Conservation (phyloP, 2,797 vertebrate genomes). For the Pangasius djambal region DNA sequence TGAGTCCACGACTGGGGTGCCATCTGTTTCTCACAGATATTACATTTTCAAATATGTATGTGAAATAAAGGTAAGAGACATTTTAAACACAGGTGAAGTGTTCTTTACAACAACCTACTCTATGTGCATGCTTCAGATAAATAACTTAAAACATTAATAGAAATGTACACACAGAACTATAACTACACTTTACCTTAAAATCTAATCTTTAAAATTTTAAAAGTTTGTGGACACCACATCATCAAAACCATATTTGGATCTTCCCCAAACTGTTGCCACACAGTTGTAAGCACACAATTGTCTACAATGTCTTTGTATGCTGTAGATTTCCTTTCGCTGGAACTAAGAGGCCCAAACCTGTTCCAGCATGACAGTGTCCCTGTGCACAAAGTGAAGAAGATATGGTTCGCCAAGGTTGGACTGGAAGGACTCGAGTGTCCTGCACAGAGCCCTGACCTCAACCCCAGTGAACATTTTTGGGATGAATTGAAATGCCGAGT, state of each 20-base stretch:
- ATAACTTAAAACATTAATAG: not conserved
- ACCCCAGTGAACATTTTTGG: not conserved
- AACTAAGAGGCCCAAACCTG: not conserved
- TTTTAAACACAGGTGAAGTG: not conserved
- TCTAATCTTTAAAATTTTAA: not conserved
- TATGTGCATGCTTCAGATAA: not conserved
- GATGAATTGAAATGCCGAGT: not conserved
- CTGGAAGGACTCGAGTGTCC: not conserved
- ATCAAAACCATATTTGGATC: not conserved
- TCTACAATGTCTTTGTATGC: not conserved
- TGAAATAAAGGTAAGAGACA: not conserved
- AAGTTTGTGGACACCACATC: not conserved
- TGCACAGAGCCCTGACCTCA: not conserved
- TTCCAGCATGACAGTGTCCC: not conserved
- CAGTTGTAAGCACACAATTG: not conserved
- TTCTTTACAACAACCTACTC: not conserved
- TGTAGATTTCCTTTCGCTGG: not conserved
- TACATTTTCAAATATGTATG: not conserved
- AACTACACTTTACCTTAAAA: not conserved
- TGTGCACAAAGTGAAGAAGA: not conserved
- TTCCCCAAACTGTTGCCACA: not conserved
- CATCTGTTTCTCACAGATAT: not conserved
- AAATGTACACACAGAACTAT: not conserved
- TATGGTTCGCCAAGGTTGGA: not conserved
- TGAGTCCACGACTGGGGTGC: not conserved